A percentile compares a stretch with the other conserved stretches of the same genome.
phyloP scores from a whole-genome alignment of 2,797 vertebrate genomes.

The Sebastes flavidus region DNA sequence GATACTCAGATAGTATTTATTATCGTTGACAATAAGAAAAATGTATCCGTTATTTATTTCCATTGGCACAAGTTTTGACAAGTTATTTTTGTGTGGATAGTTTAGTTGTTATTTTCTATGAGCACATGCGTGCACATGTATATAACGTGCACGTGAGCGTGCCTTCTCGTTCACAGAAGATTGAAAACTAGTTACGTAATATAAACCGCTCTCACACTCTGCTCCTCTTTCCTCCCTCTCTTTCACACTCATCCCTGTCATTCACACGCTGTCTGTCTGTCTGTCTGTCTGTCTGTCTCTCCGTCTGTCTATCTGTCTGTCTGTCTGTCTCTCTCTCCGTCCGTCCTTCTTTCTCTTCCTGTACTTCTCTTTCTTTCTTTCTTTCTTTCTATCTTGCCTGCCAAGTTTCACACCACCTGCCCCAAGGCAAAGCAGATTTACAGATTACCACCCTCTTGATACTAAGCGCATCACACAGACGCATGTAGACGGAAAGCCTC shows the following conservation, averaged over 20 bases:
- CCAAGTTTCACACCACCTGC: conserved; percentile 81
- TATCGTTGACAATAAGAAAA: background rate
- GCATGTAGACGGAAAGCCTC: conserved; percentile 58
- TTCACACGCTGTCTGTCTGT: conserved; percentile 28
- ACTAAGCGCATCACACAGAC: conserved; percentile 74
- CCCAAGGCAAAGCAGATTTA: conserved; percentile 82
- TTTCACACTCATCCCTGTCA: conserved; percentile 62
- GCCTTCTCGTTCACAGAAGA: conserved; percentile 57
- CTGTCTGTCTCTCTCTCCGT: background rate
- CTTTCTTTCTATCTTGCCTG: conserved; percentile 30
- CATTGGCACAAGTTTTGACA: background rate
- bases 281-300: background rate
- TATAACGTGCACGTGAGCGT: conserved; percentile 16
- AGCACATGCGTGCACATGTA: background rate
- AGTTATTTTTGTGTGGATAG: background rate
- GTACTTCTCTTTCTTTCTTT: conserved; percentile 3
- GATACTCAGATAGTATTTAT: background rate
- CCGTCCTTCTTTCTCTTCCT: background rate
- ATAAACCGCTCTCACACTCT: conserved; percentile 32
- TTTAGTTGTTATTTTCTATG: background rate
- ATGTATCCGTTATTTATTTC: background rate
- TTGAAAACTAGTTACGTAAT: conserved; percentile 75
- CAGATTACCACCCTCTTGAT: conserved; percentile 80
- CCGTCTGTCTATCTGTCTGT: background rate
- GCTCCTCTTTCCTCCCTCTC: conserved; percentile 36